phyloP scores from a whole-genome alignment of 2,113 vertebrate genomes.

The Hydrochoerus hydrochaeris region DNA sequence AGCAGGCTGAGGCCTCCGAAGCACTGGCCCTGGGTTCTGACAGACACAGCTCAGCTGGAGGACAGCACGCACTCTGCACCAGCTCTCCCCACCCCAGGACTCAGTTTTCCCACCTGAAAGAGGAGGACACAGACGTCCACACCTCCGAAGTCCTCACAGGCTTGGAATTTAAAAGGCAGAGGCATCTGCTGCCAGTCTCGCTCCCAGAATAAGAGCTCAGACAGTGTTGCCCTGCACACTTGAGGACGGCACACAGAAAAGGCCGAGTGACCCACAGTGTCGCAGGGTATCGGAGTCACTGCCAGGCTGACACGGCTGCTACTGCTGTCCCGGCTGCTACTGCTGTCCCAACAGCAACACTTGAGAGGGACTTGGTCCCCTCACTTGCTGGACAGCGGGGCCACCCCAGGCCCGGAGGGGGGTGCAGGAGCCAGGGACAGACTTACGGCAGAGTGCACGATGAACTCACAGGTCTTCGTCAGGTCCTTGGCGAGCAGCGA shows the following conservation, averaged over 20 bases:
- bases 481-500: conserved; percentile 97
- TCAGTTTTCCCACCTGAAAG: not conserved
- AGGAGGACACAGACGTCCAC: not conserved
- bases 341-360: not conserved
- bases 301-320: rapidly evolving
- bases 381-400: rapidly evolving
- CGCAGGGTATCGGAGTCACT: rapidly evolving
- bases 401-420: too few relatives aligned
- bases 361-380: rapidly evolving
- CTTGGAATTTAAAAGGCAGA: not conserved
- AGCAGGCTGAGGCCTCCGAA: not conserved
- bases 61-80: not conserved
- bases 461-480: conserved; percentile 96
- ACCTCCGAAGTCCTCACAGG: not conserved
- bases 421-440: rapidly evolving
- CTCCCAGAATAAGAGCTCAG: not conserved
- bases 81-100: not conserved
- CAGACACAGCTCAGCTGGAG: not conserved
- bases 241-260: not conserved
- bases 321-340: not conserved
- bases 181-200: not conserved
- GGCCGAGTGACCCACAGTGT: rapidly evolving
- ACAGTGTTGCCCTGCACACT: not conserved
- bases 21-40: not conserved
- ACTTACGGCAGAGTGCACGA: conserved; percentile 94